Evolutionary conservation across 2,888 invertebrate genomes (phyloP).

Genomic region (Clunio marinus): DNA sequence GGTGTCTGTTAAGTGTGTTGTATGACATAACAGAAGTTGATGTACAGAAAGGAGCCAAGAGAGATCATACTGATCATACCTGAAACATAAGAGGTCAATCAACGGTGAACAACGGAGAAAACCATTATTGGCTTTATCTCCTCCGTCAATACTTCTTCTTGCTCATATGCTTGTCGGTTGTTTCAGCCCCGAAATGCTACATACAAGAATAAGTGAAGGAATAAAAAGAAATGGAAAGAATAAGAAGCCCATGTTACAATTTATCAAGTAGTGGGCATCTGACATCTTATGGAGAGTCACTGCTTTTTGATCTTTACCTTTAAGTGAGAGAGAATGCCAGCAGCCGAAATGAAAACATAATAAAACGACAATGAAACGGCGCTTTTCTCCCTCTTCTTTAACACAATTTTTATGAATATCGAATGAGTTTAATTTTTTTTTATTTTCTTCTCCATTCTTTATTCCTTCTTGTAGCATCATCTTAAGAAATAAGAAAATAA

Average conservation of each 20-base stretch:
- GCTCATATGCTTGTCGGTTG: not conserved
- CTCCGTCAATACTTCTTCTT: no score
- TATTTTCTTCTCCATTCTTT: not conserved
- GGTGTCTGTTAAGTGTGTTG: not conserved
- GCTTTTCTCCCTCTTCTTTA: not conserved
- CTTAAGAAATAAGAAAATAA: not conserved
- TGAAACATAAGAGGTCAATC: constrained; percentile 10
- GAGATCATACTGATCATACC: constrained; percentile 9
- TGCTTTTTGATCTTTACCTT: constrained; percentile 21
- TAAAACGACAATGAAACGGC: constrained; percentile 15
- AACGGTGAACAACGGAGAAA: constrained; percentile 9
- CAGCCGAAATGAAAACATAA: not conserved
- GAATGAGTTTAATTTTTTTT: not conserved
- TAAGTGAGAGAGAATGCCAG: not conserved
- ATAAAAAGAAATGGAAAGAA: not conserved
- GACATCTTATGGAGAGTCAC: constrained; percentile 11
- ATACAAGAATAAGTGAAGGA: not conserved
- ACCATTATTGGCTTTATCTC: constrained; percentile 17
- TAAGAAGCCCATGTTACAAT: constrained; percentile 32
- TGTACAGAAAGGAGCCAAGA: not conserved
- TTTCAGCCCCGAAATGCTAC: not conserved
- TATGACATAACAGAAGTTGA: constrained; percentile 21
- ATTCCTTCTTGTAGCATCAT: not conserved
- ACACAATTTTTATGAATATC: not conserved
- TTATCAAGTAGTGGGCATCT: constrained; percentile 26